These are phyloP conservation scores for Echinarachnius parma DNA, from an alignment of 53 echinoderm and acorn worm genomes.

Conservation along the genomic window DNA sequence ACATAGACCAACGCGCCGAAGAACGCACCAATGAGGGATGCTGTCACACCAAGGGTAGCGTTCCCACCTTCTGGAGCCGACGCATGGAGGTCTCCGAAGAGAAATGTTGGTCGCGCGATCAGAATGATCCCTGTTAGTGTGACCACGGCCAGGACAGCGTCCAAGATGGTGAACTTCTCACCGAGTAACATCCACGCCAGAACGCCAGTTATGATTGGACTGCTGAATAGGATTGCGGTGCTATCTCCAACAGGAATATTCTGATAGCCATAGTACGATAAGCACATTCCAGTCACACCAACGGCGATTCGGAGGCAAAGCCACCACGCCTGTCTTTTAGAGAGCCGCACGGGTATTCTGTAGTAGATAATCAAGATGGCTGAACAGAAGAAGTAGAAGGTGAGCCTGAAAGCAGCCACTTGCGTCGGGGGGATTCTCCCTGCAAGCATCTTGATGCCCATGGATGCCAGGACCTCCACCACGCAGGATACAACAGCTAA, in stretches of 20 bases:
- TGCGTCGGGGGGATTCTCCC: conserved; percentile 7
- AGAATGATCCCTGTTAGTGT: conserved; percentile 14
- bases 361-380: neutral
- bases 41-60: neutral
- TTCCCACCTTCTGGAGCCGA: neutral
- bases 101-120: conserved; percentile 35
- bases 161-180: conserved; percentile 21
- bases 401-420: neutral
- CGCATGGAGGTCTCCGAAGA: conserved; percentile 13
- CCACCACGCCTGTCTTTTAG: conserved; percentile 3
- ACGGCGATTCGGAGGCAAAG: neutral
- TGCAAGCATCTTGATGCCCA: conserved; percentile 19
- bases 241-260: conserved; percentile 23
- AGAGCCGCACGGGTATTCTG: neutral
- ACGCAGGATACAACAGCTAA: conserved; percentile 22
- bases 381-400: neutral
- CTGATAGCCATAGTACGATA: conserved; percentile 15
- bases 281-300: conserved; percentile 4
- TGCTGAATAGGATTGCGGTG: conserved; percentile 19
- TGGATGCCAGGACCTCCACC: neutral
- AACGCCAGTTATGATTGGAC: conserved; percentile 31
- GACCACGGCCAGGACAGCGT: conserved; percentile 1
- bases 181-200: conserved; percentile 27
- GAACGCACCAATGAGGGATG: conserved; percentile 5
- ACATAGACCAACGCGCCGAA: conserved; percentile 8